phyloP scores from a whole-genome alignment of 2,113 vertebrate species.

The Apistogramma diplotaenia region DNA sequence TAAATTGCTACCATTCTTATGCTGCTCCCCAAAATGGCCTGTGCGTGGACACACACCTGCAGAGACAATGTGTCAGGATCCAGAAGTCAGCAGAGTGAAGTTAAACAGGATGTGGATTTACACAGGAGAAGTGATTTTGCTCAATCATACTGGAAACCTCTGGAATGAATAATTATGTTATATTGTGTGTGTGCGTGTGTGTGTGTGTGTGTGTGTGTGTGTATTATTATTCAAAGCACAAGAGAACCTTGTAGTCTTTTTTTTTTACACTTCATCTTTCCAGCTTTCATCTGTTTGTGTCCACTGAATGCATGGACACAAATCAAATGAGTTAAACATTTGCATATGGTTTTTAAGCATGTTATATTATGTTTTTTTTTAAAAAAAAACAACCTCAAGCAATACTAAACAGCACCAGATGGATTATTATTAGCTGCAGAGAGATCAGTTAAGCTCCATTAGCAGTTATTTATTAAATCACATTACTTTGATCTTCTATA shows the following conservation, averaged over 20 bases:
- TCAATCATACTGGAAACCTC: constrained; percentile 15
- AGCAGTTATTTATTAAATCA: not conserved
- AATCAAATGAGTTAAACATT: constrained; percentile 6
- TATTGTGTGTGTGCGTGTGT: not conserved
- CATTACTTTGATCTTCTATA: not conserved
- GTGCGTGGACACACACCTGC: constrained; percentile 16
- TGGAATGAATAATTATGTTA: constrained; percentile 33
- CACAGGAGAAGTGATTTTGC: constrained; percentile 5
- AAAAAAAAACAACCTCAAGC: not conserved
- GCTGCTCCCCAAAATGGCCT: not conserved
- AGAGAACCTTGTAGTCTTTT: not conserved
- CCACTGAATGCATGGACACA: not conserved
- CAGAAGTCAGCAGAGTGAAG: constrained; percentile 36
- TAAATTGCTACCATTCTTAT: constrained; percentile 57
- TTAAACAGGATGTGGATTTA: constrained; percentile 50
- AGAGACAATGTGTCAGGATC: constrained; percentile 41
- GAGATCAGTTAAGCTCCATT: not conserved
- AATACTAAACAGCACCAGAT: not conserved
- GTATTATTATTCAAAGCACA: not conserved
- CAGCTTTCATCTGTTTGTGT: constrained; percentile 5
- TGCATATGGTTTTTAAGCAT: constrained; percentile 12
- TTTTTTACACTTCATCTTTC: not conserved
- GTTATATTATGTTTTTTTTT: not conserved
- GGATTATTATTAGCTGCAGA: not conserved
- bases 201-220: not conserved